Evolutionary conservation across 2,888 invertebrate genomes (phyloP), one percentile per base, ranked within the genome.

Genomic region (Caenorhabditis sp.): DNA sequence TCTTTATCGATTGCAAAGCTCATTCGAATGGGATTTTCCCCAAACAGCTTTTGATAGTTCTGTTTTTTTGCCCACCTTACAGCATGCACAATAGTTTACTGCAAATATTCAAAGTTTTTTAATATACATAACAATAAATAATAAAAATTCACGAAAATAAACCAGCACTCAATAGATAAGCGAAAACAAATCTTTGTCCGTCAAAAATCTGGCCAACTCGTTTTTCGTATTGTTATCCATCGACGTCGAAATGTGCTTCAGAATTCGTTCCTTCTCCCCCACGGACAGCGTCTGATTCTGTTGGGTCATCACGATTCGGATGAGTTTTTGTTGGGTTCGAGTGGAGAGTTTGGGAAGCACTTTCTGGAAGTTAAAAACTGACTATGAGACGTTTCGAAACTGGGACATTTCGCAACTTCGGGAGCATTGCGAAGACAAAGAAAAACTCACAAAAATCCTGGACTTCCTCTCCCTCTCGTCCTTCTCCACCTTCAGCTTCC

Each of bases 271-370:
- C 72, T 84, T 84, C 28, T 84, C 83, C 1, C 83, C 80, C 10
- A 80, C 70, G 0, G 83, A 77, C 28, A 84, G 28, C 24, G 75
- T 75, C 49, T 80, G 69, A 66, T 84, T 84, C 54, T 84, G 83
- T 75, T 84, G 83, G 1, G 80, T 80, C 83, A 84, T 80, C 59
- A 84, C 80, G 24, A 84, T 84, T 59, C 83, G 80, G 47, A 84
- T 80, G 26, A 84, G 59, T 59, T 76, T 80, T 54, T 84, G 83
- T 56, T 84, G 83, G 6, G 83, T 80, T 66, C 41, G 49, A 5
- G 72, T 84, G 7, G 83, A 84, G 1, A 84, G 64, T 80, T 75
- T 84, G 24, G 83, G 83, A 0, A 84, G 72, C 0, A 80, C 83
- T 76, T 84, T 80, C 83, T 84, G 83, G n/a, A 82, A 70, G n/a